Conservation (phyloP, 2,888 invertebrate species). For the Apodemia zela region DNA sequence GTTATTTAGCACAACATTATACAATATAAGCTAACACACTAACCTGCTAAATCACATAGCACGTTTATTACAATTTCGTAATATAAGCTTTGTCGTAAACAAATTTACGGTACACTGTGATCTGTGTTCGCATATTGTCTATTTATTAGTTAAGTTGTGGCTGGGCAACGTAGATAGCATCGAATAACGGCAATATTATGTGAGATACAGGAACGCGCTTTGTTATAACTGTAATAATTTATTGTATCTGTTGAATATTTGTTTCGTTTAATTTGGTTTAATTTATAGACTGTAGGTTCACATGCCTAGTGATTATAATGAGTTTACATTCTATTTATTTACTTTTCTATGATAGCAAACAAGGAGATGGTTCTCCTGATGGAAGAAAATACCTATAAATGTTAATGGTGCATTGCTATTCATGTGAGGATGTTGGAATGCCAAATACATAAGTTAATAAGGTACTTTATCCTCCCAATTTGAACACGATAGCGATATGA, state of each 20-base stretch:
- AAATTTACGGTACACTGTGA: slow-evolving; percentile 12
- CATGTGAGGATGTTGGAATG: no score
- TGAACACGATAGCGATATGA: no score
- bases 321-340: no score
- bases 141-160: slow-evolving; percentile 14
- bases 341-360: no score
- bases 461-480: no score
- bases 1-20: neutral
- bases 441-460: no score
- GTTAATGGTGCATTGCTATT: no score
- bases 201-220: slow-evolving; percentile 7
- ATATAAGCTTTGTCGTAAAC: neutral
- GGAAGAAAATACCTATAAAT: no score
- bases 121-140: slow-evolving; percentile 15
- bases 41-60: neutral
- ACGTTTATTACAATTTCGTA: no score
- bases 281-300: no score
- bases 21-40: neutral
- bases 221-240: slow-evolving; percentile 5
- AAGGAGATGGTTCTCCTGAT: no score
- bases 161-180: slow-evolving; percentile 1
- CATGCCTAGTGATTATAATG: no score
- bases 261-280: neutral
- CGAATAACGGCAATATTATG: neutral
- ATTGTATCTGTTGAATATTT: slow-evolving; percentile 5